Evolutionary conservation across 1,140 invertebrate species (phyloP).

Genomic region (Atta texana): DNA sequence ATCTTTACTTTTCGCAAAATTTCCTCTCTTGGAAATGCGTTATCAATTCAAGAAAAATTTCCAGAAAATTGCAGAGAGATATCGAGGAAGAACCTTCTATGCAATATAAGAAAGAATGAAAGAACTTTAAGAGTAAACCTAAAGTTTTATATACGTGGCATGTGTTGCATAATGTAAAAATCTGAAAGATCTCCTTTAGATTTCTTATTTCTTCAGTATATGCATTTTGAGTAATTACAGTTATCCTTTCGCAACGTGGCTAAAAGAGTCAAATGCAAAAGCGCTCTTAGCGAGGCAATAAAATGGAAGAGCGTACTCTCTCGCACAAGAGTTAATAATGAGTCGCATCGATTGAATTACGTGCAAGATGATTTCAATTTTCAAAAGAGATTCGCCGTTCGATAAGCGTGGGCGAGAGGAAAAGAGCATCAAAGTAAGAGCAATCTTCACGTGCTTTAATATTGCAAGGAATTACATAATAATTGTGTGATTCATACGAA

Average conservation of each 20-base stretch:
- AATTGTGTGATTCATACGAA: background rate
- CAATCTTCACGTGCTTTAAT: background rate
- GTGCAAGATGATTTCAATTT: conserved; percentile 49
- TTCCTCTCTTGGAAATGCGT: background rate
- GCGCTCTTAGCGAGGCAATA: conserved; percentile 20
- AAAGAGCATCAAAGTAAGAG: background rate
- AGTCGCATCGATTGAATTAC: conserved; percentile 41
- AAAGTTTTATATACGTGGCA: background rate
- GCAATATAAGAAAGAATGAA: conserved; percentile 1
- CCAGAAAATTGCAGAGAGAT: background rate
- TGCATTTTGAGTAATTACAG: background rate
- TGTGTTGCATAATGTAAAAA: background rate
- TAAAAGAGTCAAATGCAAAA: conserved; percentile 20
- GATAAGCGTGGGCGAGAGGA: background rate
- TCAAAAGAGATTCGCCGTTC: conserved; percentile 21
- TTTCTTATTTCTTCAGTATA: background rate
- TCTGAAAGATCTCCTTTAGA: background rate
- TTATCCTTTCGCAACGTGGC: background rate
- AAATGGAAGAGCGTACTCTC: conserved; percentile 32
- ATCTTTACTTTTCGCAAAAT: conserved; percentile 10
- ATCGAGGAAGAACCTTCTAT: background rate
- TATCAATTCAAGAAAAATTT: conserved; percentile 10
- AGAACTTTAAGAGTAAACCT: background rate
- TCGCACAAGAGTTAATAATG: conserved; percentile 22
- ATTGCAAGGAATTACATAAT: conserved; percentile 9